These are phyloP conservation scores for Neodon shergylaensis DNA, from an alignment of 2,113 vertebrate genomes.

Conservation along the genomic window DNA sequence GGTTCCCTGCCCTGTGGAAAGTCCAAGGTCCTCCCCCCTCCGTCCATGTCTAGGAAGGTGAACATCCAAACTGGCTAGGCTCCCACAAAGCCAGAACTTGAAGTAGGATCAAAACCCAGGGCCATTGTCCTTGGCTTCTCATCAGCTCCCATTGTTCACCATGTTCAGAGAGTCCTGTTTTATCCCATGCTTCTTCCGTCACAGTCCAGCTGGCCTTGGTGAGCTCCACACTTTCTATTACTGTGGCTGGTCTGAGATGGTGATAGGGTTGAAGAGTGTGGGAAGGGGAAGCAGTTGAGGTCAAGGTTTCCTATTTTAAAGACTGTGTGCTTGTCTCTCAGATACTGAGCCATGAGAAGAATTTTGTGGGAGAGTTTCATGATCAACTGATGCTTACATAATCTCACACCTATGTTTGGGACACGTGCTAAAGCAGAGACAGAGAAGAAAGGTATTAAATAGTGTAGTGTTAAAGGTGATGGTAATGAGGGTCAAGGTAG, in stretches of 20 bases:
- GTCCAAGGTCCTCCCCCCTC: no score
- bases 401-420: background rate
- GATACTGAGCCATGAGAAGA: background rate
- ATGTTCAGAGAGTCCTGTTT: no score
- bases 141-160: no score
- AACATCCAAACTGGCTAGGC: no score
- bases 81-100: no score
- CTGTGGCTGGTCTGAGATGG: background rate
- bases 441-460: background rate
- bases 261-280: background rate
- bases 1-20: no score
- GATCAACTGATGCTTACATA: background rate
- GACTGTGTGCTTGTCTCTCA: background rate
- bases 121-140: no score
- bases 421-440: background rate
- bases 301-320: background rate
- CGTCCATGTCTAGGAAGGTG: no score
- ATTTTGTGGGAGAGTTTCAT: background rate
- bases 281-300: background rate
- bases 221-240: no score
- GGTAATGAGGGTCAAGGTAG: background rate
- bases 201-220: no score
- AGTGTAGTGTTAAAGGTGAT: background rate
- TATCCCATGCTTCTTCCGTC: no score
- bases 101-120: no score